Conservation (phyloP, 2,113 vertebrate genomes). For the Caretta caretta region DNA sequence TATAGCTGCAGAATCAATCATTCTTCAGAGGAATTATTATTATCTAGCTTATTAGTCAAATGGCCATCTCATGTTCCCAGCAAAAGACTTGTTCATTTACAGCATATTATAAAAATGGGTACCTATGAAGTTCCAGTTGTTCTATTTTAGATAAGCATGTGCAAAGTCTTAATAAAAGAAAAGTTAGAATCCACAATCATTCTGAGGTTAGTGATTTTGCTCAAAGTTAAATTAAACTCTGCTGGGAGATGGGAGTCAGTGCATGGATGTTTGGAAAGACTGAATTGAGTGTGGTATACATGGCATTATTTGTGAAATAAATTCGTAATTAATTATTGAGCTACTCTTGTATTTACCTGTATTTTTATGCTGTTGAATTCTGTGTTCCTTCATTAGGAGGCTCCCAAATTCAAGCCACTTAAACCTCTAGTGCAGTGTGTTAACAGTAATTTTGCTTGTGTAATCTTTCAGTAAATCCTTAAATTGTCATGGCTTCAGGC, state of each 20-base stretch:
- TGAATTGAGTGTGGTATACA: not conserved
- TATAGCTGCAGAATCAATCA: not conserved
- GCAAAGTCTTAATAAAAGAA: not conserved
- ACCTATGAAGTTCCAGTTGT: not conserved
- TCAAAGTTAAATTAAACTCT: not conserved
- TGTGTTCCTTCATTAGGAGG: not conserved
- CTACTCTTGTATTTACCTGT: not conserved
- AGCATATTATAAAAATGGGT: not conserved
- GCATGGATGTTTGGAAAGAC: not conserved
- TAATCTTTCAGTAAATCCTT: not conserved
- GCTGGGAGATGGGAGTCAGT: not conserved
- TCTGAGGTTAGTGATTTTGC: not conserved
- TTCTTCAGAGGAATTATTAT: not conserved
- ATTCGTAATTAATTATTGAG: not conserved
- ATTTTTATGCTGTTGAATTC: not conserved
- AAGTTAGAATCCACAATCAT: not conserved
- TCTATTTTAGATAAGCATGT: slow-evolving; percentile 16
- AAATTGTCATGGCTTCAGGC: not conserved
- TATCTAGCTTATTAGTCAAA: not conserved
- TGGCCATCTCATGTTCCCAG: not conserved
- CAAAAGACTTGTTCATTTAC: not conserved
- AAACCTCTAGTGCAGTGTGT: not conserved
- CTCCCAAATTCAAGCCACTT: not conserved
- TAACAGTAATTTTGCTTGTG: not conserved
- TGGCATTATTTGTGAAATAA: not conserved